These are phyloP conservation scores for Camarhynchus parvulus DNA, from an alignment of 2,113 vertebrate species.

Conservation along the genomic window DNA sequence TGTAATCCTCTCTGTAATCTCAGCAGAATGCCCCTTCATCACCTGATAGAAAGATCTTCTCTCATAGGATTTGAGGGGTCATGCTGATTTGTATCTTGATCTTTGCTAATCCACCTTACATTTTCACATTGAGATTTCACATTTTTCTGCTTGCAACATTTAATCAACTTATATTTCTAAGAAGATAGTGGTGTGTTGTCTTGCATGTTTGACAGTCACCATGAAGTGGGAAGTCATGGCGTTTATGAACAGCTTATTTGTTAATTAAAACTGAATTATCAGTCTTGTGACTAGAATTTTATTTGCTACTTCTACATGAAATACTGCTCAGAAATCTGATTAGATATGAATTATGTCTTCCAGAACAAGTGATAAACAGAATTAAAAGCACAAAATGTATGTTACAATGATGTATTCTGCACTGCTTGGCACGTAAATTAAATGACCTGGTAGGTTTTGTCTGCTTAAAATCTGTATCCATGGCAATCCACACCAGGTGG, in stretches of 20 bases:
- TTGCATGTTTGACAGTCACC: not conserved
- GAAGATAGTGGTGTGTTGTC: not conserved
- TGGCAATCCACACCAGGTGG: slow-evolving; percentile 45
- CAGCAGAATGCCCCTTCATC: not conserved
- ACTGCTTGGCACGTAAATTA: not conserved
- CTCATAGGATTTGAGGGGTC: not conserved
- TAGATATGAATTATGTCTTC: not conserved
- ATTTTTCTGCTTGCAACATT: not conserved
- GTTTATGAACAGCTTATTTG: not conserved
- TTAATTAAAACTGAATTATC: not conserved
- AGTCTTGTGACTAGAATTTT: not conserved
- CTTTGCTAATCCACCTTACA: not conserved
- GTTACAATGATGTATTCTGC: not conserved
- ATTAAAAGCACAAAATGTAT: not conserved
- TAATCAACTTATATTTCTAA: not conserved
- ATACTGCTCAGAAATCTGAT: not conserved
- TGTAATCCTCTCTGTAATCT: not conserved
- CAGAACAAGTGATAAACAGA: not conserved
- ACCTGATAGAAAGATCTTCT: not conserved
- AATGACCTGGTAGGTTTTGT: not conserved
- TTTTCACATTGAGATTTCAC: not conserved
- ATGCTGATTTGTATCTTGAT: not conserved
- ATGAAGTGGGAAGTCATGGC: not conserved
- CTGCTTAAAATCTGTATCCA: not conserved
- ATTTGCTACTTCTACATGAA: not conserved